Evolutionary conservation across 2,113 vertebrate genomes (phyloP).

Genomic region (Stictonetta naevosa): DNA sequence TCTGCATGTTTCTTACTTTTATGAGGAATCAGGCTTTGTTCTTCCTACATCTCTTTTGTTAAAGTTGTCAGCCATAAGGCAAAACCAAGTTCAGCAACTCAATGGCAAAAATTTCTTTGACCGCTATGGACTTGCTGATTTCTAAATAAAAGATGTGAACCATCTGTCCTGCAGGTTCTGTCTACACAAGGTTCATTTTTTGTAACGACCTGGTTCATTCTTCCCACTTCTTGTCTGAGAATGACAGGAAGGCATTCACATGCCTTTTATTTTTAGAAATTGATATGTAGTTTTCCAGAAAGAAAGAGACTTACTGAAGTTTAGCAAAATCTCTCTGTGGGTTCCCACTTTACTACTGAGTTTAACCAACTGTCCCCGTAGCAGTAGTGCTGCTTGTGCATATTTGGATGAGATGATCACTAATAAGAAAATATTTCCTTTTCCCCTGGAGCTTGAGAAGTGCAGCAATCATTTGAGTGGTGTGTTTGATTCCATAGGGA

Average conservation of each 20-base stretch:
- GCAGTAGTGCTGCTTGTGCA: neutral
- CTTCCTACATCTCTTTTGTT: neutral
- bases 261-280: neutral
- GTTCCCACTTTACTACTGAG: neutral
- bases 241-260: neutral
- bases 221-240: neutral
- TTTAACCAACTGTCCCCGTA: neutral
- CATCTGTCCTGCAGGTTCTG: neutral
- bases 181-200: neutral
- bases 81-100: neutral
- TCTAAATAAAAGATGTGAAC: neutral
- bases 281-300: neutral
- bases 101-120: neutral
- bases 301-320: neutral
- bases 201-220: neutral
- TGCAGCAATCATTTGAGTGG: fast-evolving
- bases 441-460: neutral
- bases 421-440: neutral
- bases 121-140: neutral
- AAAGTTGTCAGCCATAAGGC: neutral
- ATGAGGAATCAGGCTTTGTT: neutral
- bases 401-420: neutral
- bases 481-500: neutral
- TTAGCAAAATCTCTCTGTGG: neutral
- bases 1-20: neutral